Base-by-base conservation (phyloP, 2,113 vertebrate genomes). In the Ochotona princeps region DNA sequence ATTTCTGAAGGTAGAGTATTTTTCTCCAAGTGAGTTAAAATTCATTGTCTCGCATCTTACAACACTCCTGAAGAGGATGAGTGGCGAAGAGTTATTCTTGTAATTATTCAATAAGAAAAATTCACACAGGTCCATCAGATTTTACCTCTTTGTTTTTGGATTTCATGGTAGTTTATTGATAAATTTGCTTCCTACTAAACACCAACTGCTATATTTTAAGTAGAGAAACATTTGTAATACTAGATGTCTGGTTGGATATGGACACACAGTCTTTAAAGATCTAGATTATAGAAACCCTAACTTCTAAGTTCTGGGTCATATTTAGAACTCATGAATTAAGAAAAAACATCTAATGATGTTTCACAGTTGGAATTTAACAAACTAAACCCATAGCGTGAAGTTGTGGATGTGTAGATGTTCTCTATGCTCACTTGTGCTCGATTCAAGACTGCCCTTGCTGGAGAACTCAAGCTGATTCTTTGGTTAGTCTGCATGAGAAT, bases 281-380 rank as follows among this genome's bases (percentile, higher is more conserved):
- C 15, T 61, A 8, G 1, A 28, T 49, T 28, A 44, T 1, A 25
- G 3, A 4, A 12, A 20, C 21, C 76, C 28, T 61, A 83, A 78
- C 73, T 57, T 20, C 8, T 89, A 72, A 54, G 15, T 63, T 91
- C 14, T 81, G 28, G 2, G 23, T 63, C 73, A 1, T 73, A 32
- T 69, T 91, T 74, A 54, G 32, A 89, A 79, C 13, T 83, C 44
- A 65, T 35, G 32, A 74, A 92, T 92, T 89, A 83, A 86, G 23
- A 91, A 86, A 86, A 54, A 85, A 57, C 8, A n/a, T 82, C 30
- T 57, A 30, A 74, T 69, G 17, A 30, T 38, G 10, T 12, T 26
- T 86, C 21, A 89, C 74, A 30, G 74, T 69, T 82, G 47, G 23
- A 30, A 57, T 57, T 88, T 85, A 61, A 67, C 35, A 28, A 78